A percentile compares a stretch with the other conserved stretches of the same genome.
phyloP scores from a whole-genome alignment of 1,140 invertebrate species.

The Drosophila aff. region DNA sequence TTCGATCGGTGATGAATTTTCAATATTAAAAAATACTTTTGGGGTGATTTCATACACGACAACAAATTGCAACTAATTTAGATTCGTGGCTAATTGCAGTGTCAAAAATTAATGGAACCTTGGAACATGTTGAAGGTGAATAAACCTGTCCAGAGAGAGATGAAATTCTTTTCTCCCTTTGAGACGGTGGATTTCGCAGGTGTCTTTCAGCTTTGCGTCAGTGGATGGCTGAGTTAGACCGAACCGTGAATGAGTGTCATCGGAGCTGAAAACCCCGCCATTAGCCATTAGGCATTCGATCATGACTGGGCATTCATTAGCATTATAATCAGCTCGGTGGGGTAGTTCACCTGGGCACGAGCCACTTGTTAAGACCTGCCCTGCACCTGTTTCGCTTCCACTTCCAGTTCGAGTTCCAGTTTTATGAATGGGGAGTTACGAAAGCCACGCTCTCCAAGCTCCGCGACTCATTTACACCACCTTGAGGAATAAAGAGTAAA shows the following conservation, averaged over 20 bases:
- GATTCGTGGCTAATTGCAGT: slow-evolving; percentile 33
- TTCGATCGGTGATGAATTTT: slow-evolving; percentile 53
- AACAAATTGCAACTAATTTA: slow-evolving; percentile 24
- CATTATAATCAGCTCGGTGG: slow-evolving; percentile 67
- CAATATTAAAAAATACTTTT: slow-evolving; percentile 69
- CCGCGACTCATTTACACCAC: slow-evolving; percentile 45
- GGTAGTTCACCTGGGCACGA: slow-evolving; percentile 80
- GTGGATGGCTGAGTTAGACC: slow-evolving; percentile 20
- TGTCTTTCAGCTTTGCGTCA: slow-evolving; percentile 41
- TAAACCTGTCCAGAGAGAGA: slow-evolving; percentile 12
- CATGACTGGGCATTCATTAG: slow-evolving; percentile 68
- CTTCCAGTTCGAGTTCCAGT: slow-evolving; percentile 11
- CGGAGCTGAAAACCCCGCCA: slow-evolving; percentile 31
- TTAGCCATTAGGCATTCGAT: slow-evolving; percentile 21
- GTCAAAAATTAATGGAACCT: slow-evolving; percentile 44
- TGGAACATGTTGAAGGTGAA: slow-evolving; percentile 34
- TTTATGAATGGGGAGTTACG: slow-evolving; percentile 56
- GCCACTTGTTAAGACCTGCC: slow-evolving; percentile 68
- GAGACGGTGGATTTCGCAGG: slow-evolving; percentile 37
- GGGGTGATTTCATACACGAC: slow-evolving; percentile 57
- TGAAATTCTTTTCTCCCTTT: slow-evolving; percentile 11
- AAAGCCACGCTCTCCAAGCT: slow-evolving; percentile 35
- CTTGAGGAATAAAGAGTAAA: background rate
- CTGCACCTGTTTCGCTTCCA: slow-evolving; percentile 58
- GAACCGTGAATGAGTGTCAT: slow-evolving; percentile 55